phyloP scores from a whole-genome alignment of 2,797 vertebrate genomes.

The Harpagifer antarcticus region DNA sequence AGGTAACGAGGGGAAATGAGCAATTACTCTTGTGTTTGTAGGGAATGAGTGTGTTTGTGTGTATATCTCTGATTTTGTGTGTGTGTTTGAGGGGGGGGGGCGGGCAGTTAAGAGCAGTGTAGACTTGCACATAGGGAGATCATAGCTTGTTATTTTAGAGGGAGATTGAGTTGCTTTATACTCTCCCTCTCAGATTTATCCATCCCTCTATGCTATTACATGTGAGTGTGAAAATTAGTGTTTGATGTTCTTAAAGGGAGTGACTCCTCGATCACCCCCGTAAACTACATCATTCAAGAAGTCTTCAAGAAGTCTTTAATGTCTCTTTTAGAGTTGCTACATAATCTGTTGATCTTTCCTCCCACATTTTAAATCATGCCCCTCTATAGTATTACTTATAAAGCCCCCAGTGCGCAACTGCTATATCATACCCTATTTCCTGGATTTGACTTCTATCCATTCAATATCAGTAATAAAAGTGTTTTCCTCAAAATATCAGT shows the following conservation, averaged over 20 bases:
- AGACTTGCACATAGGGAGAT: constrained; percentile 49
- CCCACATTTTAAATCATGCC: constrained; percentile 37
- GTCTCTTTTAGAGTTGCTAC: constrained; percentile 44
- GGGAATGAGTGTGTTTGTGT: constrained; percentile 46
- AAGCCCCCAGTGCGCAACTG: constrained; percentile 64
- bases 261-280: constrained; percentile 58
- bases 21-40: constrained; percentile 86
- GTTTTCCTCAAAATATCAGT: constrained; percentile 54
- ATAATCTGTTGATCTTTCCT: constrained; percentile 62
- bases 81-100: not conserved
- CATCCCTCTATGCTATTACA: not conserved
- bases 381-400: constrained; percentile 46
- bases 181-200: constrained; percentile 26
- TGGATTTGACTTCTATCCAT: constrained; percentile 73
- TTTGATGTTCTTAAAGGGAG: constrained; percentile 48
- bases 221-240: not conserved
- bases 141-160: constrained; percentile 54
- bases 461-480: constrained; percentile 72
- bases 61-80: constrained; percentile 20
- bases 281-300: constrained; percentile 52
- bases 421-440: constrained; percentile 66
- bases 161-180: constrained; percentile 30
- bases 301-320: constrained; percentile 46
- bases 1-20: constrained; percentile 88
- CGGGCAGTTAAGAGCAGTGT: constrained; percentile 29